Evolutionary conservation across 2,113 vertebrate species (phyloP), one percentile per base, ranked within the genome.

Genomic region (Ursus arctos): DNA sequence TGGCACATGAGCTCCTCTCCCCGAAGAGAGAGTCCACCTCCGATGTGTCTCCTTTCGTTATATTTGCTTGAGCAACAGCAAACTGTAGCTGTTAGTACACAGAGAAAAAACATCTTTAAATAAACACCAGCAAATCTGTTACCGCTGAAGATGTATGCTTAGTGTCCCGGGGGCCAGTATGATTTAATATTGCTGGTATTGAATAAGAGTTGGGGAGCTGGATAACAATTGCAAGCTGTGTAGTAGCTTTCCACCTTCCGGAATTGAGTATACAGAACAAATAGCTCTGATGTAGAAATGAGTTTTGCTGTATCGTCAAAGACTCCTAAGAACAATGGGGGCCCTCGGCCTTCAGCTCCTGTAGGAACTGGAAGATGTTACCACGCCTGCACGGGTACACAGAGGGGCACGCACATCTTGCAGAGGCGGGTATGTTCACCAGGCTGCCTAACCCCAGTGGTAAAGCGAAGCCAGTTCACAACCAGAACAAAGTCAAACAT

Each of bases 171-270:
- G 91, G 71, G 43, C 95, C 22, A 53, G 82, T n/a, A 36, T 97
- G 83, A 96, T 97, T 96, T 97, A 95, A 97, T 95, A 93, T 92
- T 55, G 86, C 36, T 55, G 47, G 80, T 72, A 92, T 97, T 96
- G 94, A 95, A 93, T 96, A 93, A 96, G 93, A 95, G 53, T 47
- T 36, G 76, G 77, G 53, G 71, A 82, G 74, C 91, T 94, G 28
- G n/a, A 80, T 83, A 74, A 96, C 57, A 67, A 96, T 83, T 31
- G 14, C 33, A 74, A n/a, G 77, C 93, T 96, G 67, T 86, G 21
- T 92, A 95, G 96, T 97, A 47, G 91, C 91, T 98, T 98, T 40
- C 86, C 83, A 85, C 92, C 63, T 90, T 94, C 72, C 84, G 93
- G 86, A 98, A 92, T 80, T 92, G 40, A 90, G 21, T 85, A 87